Evolutionary conservation across 2,888 invertebrate genomes (phyloP), one percentile per base, ranked within the genome.

Genomic region (Eupithecia inturbata): DNA sequence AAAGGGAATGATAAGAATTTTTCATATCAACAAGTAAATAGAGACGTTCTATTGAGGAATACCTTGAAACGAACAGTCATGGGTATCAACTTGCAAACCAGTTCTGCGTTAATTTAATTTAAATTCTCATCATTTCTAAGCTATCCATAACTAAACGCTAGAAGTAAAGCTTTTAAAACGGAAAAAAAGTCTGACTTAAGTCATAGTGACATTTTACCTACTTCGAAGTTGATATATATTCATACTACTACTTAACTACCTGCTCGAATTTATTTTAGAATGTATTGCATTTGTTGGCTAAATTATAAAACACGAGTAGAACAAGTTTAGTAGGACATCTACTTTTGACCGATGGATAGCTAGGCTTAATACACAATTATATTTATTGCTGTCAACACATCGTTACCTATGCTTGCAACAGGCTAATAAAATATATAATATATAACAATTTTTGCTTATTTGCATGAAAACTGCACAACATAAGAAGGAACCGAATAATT

Each of bases 71-170:
- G 49, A 62, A 60, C 7, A 31, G 62, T 62, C 19, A 62, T 19
- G 31, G 62, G 31, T 62, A 62, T 62, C 31, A 62, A 31, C 31
- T 31, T 31, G 62, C 62, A 62, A 62, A 62, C 62, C 62, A 31
- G 62, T 62, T 62, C 19, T 31, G 4, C 62, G 1, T 31, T 7
- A 31, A 16, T 62, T 31, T 31, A 62, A 62, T 62, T 28, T 9
- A 2, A 62, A 62, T 31, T 19, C 31, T 22, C 14, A 26, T 22
- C 26, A 62, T 31, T 62, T 62, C 31, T 62, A 31, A 4, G 26
- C 57, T 57, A 10, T 53, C 9, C n/a, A n/a, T 3, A 49, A 45
- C 19, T 19, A 16, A 41, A 7, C 7, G 49, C 45, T 36, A 0
- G 49, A n/a, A 49, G 3, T 22, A 22, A 1, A n/a, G 10, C 49